Base-by-base conservation (phyloP, 2,888 invertebrate genomes). In the Sipunculus nudus region DNA sequence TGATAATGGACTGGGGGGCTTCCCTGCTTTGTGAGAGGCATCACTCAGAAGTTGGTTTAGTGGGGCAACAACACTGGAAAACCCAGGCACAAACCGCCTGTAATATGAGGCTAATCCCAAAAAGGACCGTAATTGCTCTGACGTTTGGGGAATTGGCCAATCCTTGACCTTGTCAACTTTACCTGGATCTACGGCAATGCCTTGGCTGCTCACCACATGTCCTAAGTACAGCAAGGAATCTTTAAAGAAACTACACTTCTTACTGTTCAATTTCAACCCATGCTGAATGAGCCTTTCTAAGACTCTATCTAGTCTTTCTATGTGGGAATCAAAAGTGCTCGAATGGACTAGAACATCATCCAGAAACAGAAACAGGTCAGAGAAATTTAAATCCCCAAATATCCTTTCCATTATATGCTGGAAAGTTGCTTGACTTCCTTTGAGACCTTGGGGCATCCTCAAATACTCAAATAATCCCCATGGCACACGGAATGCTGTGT, bases 401-500 rank as follows among this genome's bases (percentile, higher is more conserved):
- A 32, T 28, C 19, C n/a, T 10, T 13, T 43, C 32, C 46, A 54
- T 54, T 35, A 54, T 45, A 3, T 23, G 3, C 21, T 45, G 29
- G 19, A 45, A 54, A 1, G 54, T 54, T 10, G 32, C 45, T 1
- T 29, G 54, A 4, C 28, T 35, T 16, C 45, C 45, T 10, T 23
- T 21, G 32, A 54, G 28, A 2, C 54, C 54, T 19, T 41, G 41
- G 8, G 23, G 45, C 23, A 54, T 25, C 8, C 38, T 4, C 3
- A 25, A 31, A 8, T 31, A 54, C 25, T 54, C 31, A 23, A 35
- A 54, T 38, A 54, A 23, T 5, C 54, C 45, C 6, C 26, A 19
- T 13, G 16, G 29, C 13, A 29, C 31, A 5, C n/a, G n/a, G 26
- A 54, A 43, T 1, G 54, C 46, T 29, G 54, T 54, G 32, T 54